These are phyloP conservation scores for Deilephila elpenor DNA, from an alignment of 2,888 invertebrate genomes.

Conservation along the genomic window DNA sequence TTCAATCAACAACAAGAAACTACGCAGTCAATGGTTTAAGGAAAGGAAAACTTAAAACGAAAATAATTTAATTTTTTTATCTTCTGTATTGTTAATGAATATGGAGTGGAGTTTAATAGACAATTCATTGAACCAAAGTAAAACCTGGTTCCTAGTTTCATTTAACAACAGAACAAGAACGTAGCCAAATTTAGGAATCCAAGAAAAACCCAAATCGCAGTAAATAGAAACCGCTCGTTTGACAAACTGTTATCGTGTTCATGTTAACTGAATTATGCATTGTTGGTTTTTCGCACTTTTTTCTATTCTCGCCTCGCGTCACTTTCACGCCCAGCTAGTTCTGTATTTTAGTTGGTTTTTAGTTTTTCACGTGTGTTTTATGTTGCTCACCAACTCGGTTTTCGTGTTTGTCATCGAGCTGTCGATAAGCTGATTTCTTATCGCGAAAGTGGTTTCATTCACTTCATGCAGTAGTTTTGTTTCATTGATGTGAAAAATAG, in stretches of 20 bases:
- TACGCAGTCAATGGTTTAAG: no score
- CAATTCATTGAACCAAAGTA: no score
- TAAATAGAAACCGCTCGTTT: constrained; percentile 11
- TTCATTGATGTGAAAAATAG: background rate
- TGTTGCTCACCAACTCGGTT: background rate
- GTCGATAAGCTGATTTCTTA: background rate
- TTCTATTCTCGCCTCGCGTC: background rate
- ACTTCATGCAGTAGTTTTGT: background rate
- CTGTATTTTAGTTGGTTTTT: constrained; percentile 1
- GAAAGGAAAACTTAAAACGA: no score
- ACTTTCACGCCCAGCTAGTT: background rate
- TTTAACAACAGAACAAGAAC: background rate
- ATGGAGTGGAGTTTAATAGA: no score
- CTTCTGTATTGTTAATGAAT: no score
- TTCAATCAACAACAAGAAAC: no score
- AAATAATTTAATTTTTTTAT: no score
- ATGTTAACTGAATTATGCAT: constrained; percentile 19
- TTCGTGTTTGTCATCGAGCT: constrained; percentile 11
- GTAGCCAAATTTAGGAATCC: background rate
- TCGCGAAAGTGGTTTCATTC: constrained; percentile 24
- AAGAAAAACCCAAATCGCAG: background rate
- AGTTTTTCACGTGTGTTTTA: constrained; percentile 4
- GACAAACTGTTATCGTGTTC: constrained; percentile 6
- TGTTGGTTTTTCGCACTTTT: constrained; percentile 17
- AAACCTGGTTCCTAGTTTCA: background rate